A percentile compares a stretch with the other conserved stretches of the same genome.
These are phyloP conservation scores for Leptonema lineaticorne DNA, from an alignment of 1,140 invertebrate genomes.

Conservation along the genomic window DNA sequence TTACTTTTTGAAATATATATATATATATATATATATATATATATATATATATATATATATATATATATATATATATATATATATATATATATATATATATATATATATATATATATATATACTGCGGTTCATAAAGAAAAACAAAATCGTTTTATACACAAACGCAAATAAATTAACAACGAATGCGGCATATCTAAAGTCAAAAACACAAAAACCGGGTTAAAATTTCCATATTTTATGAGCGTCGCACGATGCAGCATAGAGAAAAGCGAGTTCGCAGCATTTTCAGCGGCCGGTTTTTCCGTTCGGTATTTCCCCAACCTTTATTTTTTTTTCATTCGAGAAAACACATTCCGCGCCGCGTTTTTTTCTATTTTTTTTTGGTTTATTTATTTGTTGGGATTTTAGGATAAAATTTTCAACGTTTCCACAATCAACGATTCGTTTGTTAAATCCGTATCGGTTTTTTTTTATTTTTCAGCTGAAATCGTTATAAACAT, in stretches of 20 bases:
- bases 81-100: too few relatives aligned
- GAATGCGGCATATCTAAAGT: not conserved
- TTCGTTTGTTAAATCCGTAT: not conserved
- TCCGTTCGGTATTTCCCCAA: too few relatives aligned
- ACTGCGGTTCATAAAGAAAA: too few relatives aligned
- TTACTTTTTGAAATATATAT: too few relatives aligned
- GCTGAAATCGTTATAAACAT: not conserved
- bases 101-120: too few relatives aligned
- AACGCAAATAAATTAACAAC: slow-evolving; percentile 12
- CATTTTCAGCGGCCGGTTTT: not conserved
- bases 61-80: too few relatives aligned
- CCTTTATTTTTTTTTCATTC: too few relatives aligned
- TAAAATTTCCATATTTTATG: slow-evolving; percentile 26
- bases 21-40: too few relatives aligned
- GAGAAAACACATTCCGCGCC: not conserved
- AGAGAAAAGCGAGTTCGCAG: not conserved
- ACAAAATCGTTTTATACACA: slow-evolving; percentile 19
- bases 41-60: too few relatives aligned
- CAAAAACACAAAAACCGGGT: slow-evolving; percentile 29
- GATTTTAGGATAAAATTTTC: not conserved
- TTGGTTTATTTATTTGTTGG: not conserved
- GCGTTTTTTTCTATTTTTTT: not conserved
- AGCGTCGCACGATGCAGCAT: slow-evolving; percentile 1
- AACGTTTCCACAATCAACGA: not conserved
- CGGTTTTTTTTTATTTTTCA: too few relatives aligned